phyloP scores from a whole-genome alignment of 2,797 vertebrate species.

The Malurus splendens region DNA sequence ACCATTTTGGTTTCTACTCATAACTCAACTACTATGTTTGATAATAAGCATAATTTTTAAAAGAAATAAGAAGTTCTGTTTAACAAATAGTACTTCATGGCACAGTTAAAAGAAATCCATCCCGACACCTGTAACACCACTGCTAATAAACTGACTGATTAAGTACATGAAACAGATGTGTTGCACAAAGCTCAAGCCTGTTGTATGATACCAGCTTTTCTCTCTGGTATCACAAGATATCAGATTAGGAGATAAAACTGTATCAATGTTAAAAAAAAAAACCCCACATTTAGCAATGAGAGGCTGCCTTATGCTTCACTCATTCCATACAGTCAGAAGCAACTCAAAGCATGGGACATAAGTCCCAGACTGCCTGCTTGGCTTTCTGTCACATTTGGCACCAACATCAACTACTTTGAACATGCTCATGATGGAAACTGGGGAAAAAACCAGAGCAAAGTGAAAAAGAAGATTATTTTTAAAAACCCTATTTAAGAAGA shows the following conservation, averaged over 20 bases:
- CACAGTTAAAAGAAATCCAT: neutral
- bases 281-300: neutral
- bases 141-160: neutral
- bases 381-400: neutral
- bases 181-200: neutral
- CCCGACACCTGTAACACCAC: neutral
- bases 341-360: fast-evolving
- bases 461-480: neutral
- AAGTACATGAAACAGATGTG: neutral
- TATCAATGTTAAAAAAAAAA: neutral
- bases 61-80: neutral
- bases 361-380: neutral
- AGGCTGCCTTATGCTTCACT: neutral
- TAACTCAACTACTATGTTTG: neutral
- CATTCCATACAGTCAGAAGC: neutral
- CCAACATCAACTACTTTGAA: neutral
- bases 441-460: neutral
- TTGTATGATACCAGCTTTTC: neutral
- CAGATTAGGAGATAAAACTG: neutral
- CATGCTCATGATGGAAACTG: fast-evolving
- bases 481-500: neutral
- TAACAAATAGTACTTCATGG: neutral
- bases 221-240: neutral
- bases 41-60: neutral
- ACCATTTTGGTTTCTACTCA: neutral